Base-by-base conservation (phyloP, 1,140 invertebrate species). In the Drosophila ironensis region DNA sequence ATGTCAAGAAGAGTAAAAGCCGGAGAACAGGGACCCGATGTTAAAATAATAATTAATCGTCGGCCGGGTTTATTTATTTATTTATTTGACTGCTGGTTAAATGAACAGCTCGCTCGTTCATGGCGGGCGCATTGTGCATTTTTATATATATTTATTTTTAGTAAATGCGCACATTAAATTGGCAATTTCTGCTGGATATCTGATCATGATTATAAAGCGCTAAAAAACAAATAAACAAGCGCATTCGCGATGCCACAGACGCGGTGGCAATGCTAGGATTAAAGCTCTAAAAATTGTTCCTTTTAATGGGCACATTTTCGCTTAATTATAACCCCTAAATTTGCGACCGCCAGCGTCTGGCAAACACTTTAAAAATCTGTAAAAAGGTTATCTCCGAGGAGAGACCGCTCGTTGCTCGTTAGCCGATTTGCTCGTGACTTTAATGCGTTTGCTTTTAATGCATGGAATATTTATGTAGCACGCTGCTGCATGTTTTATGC, bases 121-220 rank as follows among this genome's bases (percentile, higher is more conserved):
- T 27, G 27, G 50, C 8, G 22, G 44, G 20, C 46, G 59, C 63
- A 30, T 30, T 30, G 38, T 14, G 28, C 20, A 25, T 37, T 44
- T 44, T 44, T 24, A 37, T 37, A 63, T 81, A 60, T 84, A 78
- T 82, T 84, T 82, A 82, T 84, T 84, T 82, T 78, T 84, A 84
- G 73, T 78, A 50, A 73, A 77, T 82, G 78, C 57, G 78, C 69
- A 51, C 78, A 82, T 84, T 78, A 82, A 82, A 81, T 77, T 71
- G 56, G 33, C 60, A 69, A 64, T 74, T 78, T 78, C 54, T 51
- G 52, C 46, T 28, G 52, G 52, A 69, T 59, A 69, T 48, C 66
- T 41, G 44, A 59, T 57, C 44, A 37, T 59, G 61, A 68, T 54
- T 54, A 68, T 54, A 68, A 66, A 63, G 51, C 4, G 51, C 35